Evolutionary conservation across 2,113 vertebrate species (phyloP).

Genomic region (Sus scrofa): T2T-Sscrofa CM000826.6:33909001-33909500

Average conservation of each 20-base stretch:
- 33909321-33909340: neutral
- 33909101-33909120: neutral
- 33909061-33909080: neutral
- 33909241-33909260: neutral
- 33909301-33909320: neutral
- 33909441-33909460: neutral
- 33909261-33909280: neutral
- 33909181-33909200: neutral
- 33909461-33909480: neutral
- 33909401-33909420: neutral
- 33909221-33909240: neutral
- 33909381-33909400: neutral
- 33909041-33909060: neutral
- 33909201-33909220: neutral
- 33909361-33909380: neutral
- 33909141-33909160: conserved; percentile 18
- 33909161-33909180: neutral
- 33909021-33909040: neutral
- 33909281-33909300: neutral
- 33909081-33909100: neutral
- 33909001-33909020: neutral
- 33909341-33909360: neutral
- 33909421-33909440: neutral
- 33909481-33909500: neutral
- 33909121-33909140: neutral